Conservation (phyloP, 92 coral and sea anemone species). For the Virgularia gustaviana region DNA sequence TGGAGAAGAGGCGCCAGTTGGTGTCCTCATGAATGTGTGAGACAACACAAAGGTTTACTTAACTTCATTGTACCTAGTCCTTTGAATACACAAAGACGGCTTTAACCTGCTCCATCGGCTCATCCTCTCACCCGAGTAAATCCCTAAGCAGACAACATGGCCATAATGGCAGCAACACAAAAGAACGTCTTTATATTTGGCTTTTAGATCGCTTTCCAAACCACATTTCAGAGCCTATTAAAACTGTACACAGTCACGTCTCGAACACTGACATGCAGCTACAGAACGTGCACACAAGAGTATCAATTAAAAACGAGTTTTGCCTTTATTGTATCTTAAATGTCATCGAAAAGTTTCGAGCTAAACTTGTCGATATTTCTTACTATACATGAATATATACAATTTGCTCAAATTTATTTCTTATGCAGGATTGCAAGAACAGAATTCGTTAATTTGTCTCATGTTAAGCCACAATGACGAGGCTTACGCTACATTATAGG, state of each 20-base stretch:
- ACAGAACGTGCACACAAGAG: too few relatives aligned
- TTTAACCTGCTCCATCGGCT: constrained; percentile 39
- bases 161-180: constrained; percentile 21
- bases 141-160: constrained; percentile 41
- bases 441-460: constrained; percentile 42
- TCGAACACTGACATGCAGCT: too few relatives aligned
- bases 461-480: constrained; percentile 30
- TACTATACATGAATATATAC: neutral
- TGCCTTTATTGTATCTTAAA: neutral
- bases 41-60: constrained; percentile 35
- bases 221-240: too few relatives aligned
- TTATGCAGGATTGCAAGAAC: constrained; percentile 20
- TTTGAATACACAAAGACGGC: constrained; percentile 35
- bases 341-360: too few relatives aligned
- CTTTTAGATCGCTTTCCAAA: too few relatives aligned
- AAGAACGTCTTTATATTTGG: constrained; percentile 23
- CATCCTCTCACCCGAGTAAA: constrained; percentile 29
- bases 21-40: constrained; percentile 38
- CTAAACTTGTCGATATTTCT: neutral
- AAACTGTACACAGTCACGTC: too few relatives aligned
- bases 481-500: constrained; percentile 29
- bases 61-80: constrained; percentile 39
- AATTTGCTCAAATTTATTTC: neutral
- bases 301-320: constrained; percentile 7
- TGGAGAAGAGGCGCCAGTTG: constrained; percentile 42